These are phyloP conservation scores for Creontiades dilutus DNA, from an alignment of 2,888 invertebrate species.

Conservation along the genomic window DNA sequence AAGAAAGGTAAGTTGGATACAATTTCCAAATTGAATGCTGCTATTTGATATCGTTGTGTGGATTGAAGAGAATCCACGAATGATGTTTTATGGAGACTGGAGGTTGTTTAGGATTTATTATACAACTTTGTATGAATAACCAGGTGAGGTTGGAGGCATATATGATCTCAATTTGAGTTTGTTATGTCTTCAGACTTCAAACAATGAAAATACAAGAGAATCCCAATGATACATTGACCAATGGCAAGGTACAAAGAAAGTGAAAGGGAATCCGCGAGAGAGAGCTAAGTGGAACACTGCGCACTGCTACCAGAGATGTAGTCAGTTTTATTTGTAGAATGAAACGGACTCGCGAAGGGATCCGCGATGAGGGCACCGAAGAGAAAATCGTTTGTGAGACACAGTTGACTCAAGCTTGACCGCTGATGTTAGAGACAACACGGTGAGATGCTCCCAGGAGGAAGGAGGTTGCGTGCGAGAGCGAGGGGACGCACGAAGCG, in stretches of 20 bases:
- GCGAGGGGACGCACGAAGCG: constrained; percentile 5
- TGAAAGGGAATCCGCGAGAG: neutral
- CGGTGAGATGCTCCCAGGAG: neutral
- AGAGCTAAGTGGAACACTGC: constrained; percentile 5
- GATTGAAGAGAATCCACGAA: too few relatives aligned
- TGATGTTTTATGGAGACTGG: too few relatives aligned
- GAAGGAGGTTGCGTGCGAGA: constrained; percentile 10
- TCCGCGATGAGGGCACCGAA: neutral
- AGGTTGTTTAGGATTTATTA: too few relatives aligned
- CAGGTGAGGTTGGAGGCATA: too few relatives aligned
- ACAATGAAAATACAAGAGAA: too few relatives aligned
- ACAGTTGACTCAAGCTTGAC: constrained; percentile 12
- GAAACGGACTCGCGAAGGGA: neutral
- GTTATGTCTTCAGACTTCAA: too few relatives aligned
- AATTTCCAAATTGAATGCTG: too few relatives aligned
- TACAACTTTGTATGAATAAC: too few relatives aligned
- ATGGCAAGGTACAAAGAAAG: neutral
- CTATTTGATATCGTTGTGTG: too few relatives aligned
- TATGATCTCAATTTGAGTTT: too few relatives aligned
- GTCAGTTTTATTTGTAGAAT: neutral
- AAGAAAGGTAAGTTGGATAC: too few relatives aligned
- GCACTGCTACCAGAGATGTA: neutral
- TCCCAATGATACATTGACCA: too few relatives aligned
- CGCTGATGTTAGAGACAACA: neutral
- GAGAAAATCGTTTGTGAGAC: neutral